Conservation (phyloP, 1,140 invertebrate species). For the Cyclina sinensis region DNA sequence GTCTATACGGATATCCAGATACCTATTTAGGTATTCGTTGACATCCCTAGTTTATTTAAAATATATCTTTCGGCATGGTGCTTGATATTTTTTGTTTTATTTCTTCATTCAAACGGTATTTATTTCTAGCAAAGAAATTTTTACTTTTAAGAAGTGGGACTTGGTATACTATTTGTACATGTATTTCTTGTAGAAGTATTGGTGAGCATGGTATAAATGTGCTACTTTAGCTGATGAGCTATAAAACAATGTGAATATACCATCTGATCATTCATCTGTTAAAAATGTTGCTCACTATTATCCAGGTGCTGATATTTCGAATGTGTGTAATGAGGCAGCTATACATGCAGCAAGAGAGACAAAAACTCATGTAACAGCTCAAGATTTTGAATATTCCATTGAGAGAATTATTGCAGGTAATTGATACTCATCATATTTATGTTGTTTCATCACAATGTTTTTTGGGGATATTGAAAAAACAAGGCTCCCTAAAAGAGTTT, state of each 20-base stretch:
- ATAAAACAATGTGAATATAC: background rate
- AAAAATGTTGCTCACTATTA: conserved; percentile 71
- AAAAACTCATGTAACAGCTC: conserved; percentile 90
- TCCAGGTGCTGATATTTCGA: conserved; percentile 96
- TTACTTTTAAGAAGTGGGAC: no score
- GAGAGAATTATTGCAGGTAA: conserved; percentile 96
- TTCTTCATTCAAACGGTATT: no score
- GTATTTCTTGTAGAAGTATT: background rate
- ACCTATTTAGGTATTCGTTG: no score
- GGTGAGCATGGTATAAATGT: background rate
- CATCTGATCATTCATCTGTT: background rate
- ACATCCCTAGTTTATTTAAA: no score
- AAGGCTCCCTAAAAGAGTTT: no score
- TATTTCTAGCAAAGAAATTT: no score
- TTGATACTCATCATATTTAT: no score
- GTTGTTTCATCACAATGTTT: no score
- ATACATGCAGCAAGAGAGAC: conserved; percentile 94
- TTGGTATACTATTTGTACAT: background rate
- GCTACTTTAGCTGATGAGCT: background rate
- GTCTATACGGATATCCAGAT: no score
- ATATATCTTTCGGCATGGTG: no score
- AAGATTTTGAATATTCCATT: conserved; percentile 95
- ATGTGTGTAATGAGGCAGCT: conserved; percentile 98
- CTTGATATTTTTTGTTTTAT: no score
- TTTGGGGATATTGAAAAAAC: no score